Evolutionary conservation across 2,888 invertebrate genomes (phyloP).

Genomic region (Lingula anatina): DNA sequence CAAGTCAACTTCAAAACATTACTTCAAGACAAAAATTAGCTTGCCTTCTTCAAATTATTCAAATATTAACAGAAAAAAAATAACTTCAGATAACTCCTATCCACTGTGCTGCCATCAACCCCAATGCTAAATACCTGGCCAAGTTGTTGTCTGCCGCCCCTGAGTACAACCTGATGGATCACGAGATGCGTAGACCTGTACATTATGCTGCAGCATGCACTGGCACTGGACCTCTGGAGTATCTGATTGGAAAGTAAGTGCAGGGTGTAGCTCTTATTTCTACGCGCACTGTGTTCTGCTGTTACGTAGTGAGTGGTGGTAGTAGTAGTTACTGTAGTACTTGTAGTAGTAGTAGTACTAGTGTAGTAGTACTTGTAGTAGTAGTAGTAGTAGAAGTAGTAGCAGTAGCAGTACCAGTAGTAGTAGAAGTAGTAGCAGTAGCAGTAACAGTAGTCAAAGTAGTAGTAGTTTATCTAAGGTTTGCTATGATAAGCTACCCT

Average conservation of each 20-base stretch:
- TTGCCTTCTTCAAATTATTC: no score
- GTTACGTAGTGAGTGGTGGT: background rate
- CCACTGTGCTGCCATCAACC: slow-evolving; percentile 58
- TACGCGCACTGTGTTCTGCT: background rate
- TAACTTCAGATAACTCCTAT: slow-evolving; percentile 57
- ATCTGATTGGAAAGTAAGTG: slow-evolving; percentile 42
- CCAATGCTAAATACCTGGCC: slow-evolving; percentile 53
- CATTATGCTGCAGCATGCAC: slow-evolving; percentile 58
- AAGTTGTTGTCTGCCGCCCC: slow-evolving; percentile 52
- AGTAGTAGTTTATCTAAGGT: no score
- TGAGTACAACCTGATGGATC: slow-evolving; percentile 54
- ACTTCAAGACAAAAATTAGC: no score
- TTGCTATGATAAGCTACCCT: no score
- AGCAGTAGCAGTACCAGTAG: no score
- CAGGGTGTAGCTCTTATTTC: background rate
- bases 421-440: no score
- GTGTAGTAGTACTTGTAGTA: no score
- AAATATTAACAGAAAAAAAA: no score
- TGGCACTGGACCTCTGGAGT: slow-evolving; percentile 54
- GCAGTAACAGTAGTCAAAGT: no score
- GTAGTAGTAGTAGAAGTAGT: no score
- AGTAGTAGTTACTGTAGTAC: background rate
- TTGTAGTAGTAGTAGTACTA: no score
- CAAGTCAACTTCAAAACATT: no score
- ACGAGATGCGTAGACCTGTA: slow-evolving; percentile 51